A percentile compares a stretch with the other conserved stretches of the same genome.
Conservation (phyloP, 2,797 vertebrate genomes). For the Poeciliopsis turneri region DNA sequence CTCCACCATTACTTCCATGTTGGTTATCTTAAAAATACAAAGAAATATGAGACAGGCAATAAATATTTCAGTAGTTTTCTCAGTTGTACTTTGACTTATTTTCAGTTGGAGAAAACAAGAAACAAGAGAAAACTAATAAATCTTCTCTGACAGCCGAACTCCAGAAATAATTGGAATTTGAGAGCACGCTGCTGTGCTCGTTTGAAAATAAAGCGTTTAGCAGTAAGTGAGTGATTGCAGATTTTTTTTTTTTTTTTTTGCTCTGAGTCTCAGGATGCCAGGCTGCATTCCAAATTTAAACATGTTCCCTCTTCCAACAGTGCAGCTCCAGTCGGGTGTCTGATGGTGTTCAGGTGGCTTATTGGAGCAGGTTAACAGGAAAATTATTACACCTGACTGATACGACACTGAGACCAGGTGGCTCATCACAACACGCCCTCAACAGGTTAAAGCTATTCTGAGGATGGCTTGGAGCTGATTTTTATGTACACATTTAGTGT, state of each 20-base stretch:
- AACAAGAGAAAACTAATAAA: constrained; percentile 44
- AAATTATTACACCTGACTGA: constrained; percentile 69
- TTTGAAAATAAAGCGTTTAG: constrained; percentile 46
- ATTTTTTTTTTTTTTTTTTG: constrained; percentile 1
- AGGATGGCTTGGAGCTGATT: constrained; percentile 33
- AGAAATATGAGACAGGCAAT: constrained; percentile 4
- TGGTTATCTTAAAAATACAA: constrained; percentile 13
- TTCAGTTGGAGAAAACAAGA: constrained; percentile 28
- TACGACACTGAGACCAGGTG: constrained; percentile 67
- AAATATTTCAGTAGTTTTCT: constrained; percentile 20
- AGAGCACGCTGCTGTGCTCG: constrained; percentile 13
- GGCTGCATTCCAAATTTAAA: constrained; percentile 54
- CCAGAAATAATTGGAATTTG: constrained; percentile 55
- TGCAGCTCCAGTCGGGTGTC: constrained; percentile 35
- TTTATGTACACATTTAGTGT: constrained; percentile 32
- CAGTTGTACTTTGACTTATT: constrained; percentile 23
- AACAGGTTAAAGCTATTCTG: constrained; percentile 48
- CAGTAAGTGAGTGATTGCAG: constrained; percentile 24
- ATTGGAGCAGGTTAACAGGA: constrained; percentile 66
- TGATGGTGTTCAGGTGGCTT: constrained; percentile 70
- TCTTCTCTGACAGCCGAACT: constrained; percentile 47
- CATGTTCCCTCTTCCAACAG: constrained; percentile 27
- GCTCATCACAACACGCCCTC: constrained; percentile 66
- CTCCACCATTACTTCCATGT: constrained; percentile 16
- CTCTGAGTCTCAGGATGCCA: constrained; percentile 15